A percentile compares a stretch with the other conserved stretches of the same genome.
Evolutionary conservation across 1,140 invertebrate species (phyloP).

Genomic region (Caenorhabditis tropicalis): DNA sequence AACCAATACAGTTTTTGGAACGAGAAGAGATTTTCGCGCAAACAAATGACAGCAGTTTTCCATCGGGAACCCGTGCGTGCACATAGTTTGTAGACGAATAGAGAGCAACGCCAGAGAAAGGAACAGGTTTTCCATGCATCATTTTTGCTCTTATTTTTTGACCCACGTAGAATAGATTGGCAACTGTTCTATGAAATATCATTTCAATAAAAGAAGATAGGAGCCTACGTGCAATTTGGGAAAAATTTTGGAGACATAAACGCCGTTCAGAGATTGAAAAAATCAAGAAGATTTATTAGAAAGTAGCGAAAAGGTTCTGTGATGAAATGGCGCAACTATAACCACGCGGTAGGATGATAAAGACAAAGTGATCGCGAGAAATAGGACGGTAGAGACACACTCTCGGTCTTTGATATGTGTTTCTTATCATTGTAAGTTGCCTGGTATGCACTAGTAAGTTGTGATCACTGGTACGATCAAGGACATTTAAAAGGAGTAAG

Average conservation of each 20-base stretch:
- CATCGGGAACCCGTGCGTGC: not conserved
- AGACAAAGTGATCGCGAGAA: not conserved
- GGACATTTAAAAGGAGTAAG: not conserved
- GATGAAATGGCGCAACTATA: not conserved
- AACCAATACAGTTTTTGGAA: slow-evolving; percentile 53
- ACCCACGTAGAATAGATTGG: not conserved
- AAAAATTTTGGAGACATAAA: not conserved
- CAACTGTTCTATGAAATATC: not conserved
- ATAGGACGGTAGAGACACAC: slow-evolving; percentile 1
- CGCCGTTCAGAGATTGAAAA: not conserved
- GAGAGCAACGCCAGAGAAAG: not conserved
- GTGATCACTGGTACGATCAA: slow-evolving; percentile 34
- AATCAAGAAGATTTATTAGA: not conserved
- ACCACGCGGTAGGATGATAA: slow-evolving; percentile 10
- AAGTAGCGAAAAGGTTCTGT: not conserved
- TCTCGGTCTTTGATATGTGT: not conserved
- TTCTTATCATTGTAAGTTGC: slow-evolving; percentile 14
- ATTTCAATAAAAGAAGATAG: not conserved
- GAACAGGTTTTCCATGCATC: not conserved
- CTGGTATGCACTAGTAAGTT: not conserved
- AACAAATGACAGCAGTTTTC: not conserved
- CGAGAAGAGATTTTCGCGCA: not conserved
- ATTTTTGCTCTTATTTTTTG: not conserved
- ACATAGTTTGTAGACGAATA: not conserved
- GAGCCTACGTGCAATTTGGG: not conserved